phyloP scores from a whole-genome alignment of 2,888 invertebrate species.

The Plemyria rubiginata region DNA sequence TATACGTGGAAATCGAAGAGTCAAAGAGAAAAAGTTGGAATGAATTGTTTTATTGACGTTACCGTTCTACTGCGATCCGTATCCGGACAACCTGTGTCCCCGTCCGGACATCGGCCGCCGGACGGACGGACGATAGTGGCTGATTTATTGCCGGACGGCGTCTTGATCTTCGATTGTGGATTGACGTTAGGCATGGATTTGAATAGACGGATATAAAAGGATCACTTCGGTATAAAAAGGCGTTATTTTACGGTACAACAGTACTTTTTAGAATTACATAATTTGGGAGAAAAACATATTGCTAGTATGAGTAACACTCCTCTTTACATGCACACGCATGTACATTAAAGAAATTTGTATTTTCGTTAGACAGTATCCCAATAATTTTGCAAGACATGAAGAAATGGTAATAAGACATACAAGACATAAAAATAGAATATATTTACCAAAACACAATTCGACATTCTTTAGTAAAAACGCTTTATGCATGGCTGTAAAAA shows the following conservation, averaged over 20 bases:
- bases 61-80: conserved; percentile 15
- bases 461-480: too few relatives aligned
- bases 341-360: too few relatives aligned
- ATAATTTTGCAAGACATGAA: too few relatives aligned
- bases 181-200: conserved; percentile 13
- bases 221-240: neutral
- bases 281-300: too few relatives aligned
- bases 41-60: conserved; percentile 6
- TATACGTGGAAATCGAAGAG: neutral
- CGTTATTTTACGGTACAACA: neutral
- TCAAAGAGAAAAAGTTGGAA: conserved; percentile 13
- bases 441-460: too few relatives aligned
- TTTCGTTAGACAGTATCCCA: too few relatives aligned
- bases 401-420: too few relatives aligned
- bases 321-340: too few relatives aligned
- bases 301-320: too few relatives aligned
- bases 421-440: too few relatives aligned
- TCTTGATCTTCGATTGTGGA: conserved; percentile 21
- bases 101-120: conserved; percentile 13
- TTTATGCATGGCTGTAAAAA: too few relatives aligned
- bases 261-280: too few relatives aligned
- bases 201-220: conserved; percentile 1
- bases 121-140: conserved; percentile 17
- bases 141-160: conserved; percentile 30
- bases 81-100: conserved; percentile 22